Evolutionary conservation across 2,888 invertebrate genomes (phyloP).

Genomic region (Tupiocoris notatus): DNA sequence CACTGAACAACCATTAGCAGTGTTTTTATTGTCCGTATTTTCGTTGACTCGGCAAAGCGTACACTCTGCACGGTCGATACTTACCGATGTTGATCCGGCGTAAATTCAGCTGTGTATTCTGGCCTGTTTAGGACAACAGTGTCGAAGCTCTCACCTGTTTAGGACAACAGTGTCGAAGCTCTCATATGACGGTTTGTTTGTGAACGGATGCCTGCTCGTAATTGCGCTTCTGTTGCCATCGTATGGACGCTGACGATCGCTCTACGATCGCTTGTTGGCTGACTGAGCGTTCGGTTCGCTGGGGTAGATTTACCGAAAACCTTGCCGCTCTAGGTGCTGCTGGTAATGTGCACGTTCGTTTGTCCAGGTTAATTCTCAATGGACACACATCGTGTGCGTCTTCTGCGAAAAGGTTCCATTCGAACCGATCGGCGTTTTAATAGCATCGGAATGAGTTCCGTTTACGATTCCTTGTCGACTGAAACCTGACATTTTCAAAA

Average conservation of each 20-base stretch:
- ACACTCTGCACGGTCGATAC: too few species aligned
- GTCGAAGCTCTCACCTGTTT: neutral
- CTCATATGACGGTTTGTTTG: neutral
- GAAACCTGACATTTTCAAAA: too few species aligned
- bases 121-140: neutral
- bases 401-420: neutral
- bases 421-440: too few species aligned
- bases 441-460: too few species aligned
- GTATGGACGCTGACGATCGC: neutral
- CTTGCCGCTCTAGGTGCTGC: neutral
- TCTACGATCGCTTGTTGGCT: neutral
- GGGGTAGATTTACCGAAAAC: neutral
- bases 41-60: too few species aligned
- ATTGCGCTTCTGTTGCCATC: neutral
- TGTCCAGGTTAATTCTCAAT: neutral
- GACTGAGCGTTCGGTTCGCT: neutral
- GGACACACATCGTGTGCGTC: neutral
- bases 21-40: too few species aligned
- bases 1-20: too few species aligned
- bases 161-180: neutral
- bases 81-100: too few species aligned
- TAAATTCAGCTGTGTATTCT: neutral
- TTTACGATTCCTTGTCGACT: too few species aligned
- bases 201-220: neutral
- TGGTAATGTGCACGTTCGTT: neutral